phyloP scores from a whole-genome alignment of 2,888 invertebrate species.

The Synanthedon formicaeformis region DNA sequence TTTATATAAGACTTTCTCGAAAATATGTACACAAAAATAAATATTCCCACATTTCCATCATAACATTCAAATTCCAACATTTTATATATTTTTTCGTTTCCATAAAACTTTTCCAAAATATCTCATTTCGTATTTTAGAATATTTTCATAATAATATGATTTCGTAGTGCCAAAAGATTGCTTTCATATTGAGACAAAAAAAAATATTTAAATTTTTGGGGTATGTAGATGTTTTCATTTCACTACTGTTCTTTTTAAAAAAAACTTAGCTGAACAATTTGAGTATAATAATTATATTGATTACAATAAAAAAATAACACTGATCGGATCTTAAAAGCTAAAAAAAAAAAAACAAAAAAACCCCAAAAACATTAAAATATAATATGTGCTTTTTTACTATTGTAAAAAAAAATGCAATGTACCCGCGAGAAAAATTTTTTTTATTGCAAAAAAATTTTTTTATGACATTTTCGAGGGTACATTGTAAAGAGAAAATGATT shows the following conservation, averaged over 20 bases:
- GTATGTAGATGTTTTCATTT: background rate
- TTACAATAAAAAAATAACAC: too few species aligned
- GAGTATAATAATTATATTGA: too few species aligned
- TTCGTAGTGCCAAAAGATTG: background rate
- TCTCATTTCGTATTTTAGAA: constrained; percentile 16
- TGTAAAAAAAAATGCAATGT: too few species aligned
- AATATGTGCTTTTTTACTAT: too few species aligned
- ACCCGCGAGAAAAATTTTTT: too few species aligned
- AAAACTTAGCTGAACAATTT: too few species aligned
- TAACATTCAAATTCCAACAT: constrained; percentile 5
- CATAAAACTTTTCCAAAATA: constrained; percentile 28
- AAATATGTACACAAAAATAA: background rate
- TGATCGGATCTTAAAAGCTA: too few species aligned
- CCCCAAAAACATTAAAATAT: too few species aligned
- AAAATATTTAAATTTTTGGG: background rate
- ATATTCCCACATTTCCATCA: constrained; percentile 8
- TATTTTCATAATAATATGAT: background rate
- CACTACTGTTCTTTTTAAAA: background rate
- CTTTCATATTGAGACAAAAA: background rate
- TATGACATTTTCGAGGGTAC: too few species aligned
- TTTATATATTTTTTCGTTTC: constrained; percentile 3
- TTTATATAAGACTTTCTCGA: background rate
- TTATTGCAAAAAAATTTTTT: too few species aligned
- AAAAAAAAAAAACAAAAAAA: too few species aligned
- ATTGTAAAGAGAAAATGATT: too few species aligned